A percentile compares a stretch with the other conserved stretches of the same genome.
Conservation (phyloP, 2,797 vertebrate species). For the Xerus rutilus region DNA sequence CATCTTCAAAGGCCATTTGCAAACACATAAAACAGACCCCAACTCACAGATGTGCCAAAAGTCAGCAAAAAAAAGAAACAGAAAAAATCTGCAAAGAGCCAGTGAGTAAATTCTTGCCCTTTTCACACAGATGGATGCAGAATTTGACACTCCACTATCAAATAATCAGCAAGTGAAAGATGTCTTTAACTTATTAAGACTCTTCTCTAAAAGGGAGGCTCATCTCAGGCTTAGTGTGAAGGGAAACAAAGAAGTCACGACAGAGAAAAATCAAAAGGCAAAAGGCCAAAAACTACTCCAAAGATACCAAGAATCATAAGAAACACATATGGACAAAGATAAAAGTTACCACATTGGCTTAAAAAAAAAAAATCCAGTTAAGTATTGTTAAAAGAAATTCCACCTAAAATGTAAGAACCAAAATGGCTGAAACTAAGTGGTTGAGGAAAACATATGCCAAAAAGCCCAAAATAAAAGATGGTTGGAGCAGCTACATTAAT, state of each 20-base stretch:
- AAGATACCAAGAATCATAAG: background rate
- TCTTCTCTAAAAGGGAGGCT: background rate
- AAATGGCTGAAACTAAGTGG: background rate
- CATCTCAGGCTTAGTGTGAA: background rate
- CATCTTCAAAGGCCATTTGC: constrained; percentile 22
- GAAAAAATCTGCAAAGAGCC: background rate
- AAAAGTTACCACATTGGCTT: background rate
- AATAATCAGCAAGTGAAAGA: constrained; percentile 77
- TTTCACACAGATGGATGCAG: constrained; percentile 62
- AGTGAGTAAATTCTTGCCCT: background rate
- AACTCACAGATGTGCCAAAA: background rate
- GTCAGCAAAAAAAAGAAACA: constrained; percentile 4
- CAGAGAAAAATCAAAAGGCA: constrained; percentile 27
- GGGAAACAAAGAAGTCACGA: background rate
- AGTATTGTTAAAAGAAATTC: background rate
- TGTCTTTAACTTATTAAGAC: constrained; percentile 36
- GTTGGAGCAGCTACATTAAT: background rate
- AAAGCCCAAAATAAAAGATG: constrained; percentile 31
- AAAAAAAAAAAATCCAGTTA: background rate
- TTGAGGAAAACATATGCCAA: background rate
- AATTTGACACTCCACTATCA: constrained; percentile 84
- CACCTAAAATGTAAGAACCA: constrained; percentile 6
- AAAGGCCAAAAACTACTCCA: background rate
- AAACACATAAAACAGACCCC: background rate
- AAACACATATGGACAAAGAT: constrained; percentile 16